These are phyloP conservation scores for Lasioglossum pauxillum DNA, from an alignment of 2,888 invertebrate genomes.

Conservation along the genomic window DNA sequence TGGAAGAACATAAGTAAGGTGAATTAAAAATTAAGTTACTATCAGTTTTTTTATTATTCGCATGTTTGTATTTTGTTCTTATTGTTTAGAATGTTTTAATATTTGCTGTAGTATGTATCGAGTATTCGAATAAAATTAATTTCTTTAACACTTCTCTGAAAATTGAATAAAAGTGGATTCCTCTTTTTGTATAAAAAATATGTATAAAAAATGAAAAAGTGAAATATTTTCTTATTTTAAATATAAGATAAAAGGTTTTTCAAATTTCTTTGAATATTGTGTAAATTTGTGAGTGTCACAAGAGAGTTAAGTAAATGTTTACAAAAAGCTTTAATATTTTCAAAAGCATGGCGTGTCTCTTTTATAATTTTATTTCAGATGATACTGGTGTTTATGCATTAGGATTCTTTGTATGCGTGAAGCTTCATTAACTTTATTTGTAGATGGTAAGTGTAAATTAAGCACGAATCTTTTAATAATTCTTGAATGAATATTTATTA, in stretches of 20 bases:
- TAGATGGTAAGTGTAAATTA: conserved; percentile 74
- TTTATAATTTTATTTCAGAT: conserved; percentile 76
- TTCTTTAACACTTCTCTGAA: conserved; percentile 26
- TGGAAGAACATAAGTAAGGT: conserved; percentile 5
- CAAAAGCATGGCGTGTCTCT: conserved; percentile 74
- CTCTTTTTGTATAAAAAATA: neutral
- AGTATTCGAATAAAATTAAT: conserved; percentile 15
- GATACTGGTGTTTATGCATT: conserved; percentile 72
- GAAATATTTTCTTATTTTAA: too few relatives aligned
- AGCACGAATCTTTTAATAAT: conserved; percentile 44
- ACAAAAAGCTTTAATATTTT: conserved; percentile 56
- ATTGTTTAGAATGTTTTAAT: conserved; percentile 29
- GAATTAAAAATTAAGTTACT: neutral
- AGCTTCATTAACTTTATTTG: conserved; percentile 77
- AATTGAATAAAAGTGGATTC: neutral
- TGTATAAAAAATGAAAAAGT: neutral
- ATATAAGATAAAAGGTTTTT: neutral
- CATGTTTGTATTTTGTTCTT: conserved; percentile 41
- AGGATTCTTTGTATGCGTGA: conserved; percentile 73
- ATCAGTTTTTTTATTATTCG: conserved; percentile 31
- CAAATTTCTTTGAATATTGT: neutral
- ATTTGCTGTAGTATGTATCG: conserved; percentile 32
- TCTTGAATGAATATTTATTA: conserved; percentile 29
- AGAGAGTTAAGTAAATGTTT: conserved; percentile 28
- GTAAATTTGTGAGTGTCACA: conserved; percentile 5